Conservation (phyloP, 1,140 invertebrate genomes). For the Eumaeus atala region DNA sequence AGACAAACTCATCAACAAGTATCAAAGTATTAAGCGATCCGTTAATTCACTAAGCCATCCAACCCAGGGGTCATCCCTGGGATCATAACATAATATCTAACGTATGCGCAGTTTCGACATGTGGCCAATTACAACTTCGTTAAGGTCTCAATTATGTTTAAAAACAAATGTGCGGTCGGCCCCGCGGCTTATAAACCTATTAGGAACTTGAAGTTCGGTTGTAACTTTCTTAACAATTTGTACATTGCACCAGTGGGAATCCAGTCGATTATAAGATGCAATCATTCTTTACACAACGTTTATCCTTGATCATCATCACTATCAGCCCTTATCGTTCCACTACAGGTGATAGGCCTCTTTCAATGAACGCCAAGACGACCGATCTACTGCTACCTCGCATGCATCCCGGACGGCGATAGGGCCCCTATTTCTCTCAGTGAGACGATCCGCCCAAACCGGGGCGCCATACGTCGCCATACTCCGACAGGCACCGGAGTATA, state of each 20-base stretch:
- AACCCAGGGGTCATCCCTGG: constrained; percentile 43
- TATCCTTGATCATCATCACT: background rate
- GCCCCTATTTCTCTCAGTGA: no score
- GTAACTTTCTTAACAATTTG: constrained; percentile 60
- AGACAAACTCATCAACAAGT: no score
- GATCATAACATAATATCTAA: constrained; percentile 55
- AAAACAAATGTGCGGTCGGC: constrained; percentile 49
- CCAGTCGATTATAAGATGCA: background rate
- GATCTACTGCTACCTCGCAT: no score
- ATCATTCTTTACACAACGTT: background rate
- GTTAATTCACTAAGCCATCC: constrained; percentile 1
- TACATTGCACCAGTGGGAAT: background rate
- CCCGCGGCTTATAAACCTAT: constrained; percentile 39
- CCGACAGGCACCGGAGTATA: no score
- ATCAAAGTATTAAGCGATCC: no score
- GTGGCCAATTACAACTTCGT: constrained; percentile 46
- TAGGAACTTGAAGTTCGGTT: constrained; percentile 34
- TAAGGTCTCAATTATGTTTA: constrained; percentile 48
- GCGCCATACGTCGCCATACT: no score
- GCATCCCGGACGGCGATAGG: no score
- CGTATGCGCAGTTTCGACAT: constrained; percentile 51
- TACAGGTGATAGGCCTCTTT: no score
- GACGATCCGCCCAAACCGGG: no score
- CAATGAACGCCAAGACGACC: no score
- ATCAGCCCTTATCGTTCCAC: no score